Base-by-base conservation (phyloP, 2,888 invertebrate species). In the Tenthredo amoena region DNA sequence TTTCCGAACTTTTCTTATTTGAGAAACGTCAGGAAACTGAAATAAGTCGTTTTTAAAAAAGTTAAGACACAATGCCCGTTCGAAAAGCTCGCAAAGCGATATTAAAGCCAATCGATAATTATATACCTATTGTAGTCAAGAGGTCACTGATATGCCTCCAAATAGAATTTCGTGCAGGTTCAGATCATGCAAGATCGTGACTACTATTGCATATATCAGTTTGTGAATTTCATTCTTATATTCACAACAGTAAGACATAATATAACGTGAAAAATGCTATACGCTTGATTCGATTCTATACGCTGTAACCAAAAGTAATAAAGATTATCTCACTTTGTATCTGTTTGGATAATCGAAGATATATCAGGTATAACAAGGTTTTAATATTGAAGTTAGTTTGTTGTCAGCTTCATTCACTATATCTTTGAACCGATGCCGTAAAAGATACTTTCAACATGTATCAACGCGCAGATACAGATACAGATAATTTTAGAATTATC, bases 111-210 rank as follows among this genome's bases (percentile, higher is more conserved):
- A 55, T 55, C 55, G 55, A 55, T 55, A 68, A 68, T 68, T 26
- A 68, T 34, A 68, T 68, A 34, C 26, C 34, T 31, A 26, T 31
- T 68, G 26, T 31, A 31, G 31, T 50, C 65, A 65, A 68, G 68
- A 68, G 55, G 55, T n/a, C 55, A 68, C 34, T 34, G 68, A 26
- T 68, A 68, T 68, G 31, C 26, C 26, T 31, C 15, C 12, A 65
- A 31, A 31, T 65, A 65, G 31, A 9, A 26, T 65, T 65, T 65
- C 31, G 26, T 65, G 31, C 12, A 21, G 4, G 12, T 26, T 65
- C 12, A 65, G 65, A 65, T 65, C 65, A 65, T 65, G 65, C 31
- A 65, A 65, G 65, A 26, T 65, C 65, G 26, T 65, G 65, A 31
- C 65, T 31, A 47, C 47, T 47, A 15, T 47, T 15, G 47, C 12